phyloP scores from a whole-genome alignment of 2,113 vertebrate genomes.

The Xiphorhynchus elegans region DNA sequence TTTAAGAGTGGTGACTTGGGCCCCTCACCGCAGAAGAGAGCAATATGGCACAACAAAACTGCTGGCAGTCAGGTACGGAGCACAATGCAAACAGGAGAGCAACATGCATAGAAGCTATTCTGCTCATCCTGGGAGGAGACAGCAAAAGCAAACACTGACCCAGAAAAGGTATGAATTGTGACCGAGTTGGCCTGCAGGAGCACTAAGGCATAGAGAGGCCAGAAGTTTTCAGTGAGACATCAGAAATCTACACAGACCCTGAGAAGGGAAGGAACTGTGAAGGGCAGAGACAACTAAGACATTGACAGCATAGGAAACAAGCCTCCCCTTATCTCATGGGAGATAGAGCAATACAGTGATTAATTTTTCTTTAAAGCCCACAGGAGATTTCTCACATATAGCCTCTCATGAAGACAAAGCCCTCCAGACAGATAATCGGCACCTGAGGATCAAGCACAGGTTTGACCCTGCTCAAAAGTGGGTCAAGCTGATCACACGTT shows the following conservation, averaged over 20 bases:
- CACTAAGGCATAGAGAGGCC: neutral
- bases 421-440: conserved; percentile 37
- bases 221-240: neutral
- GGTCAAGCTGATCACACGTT: conserved; percentile 14
- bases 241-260: neutral
- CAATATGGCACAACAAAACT: neutral
- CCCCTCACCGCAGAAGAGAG: neutral
- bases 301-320: neutral
- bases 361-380: neutral
- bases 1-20: neutral
- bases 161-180: neutral
- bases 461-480: conserved; percentile 18
- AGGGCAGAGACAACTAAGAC: neutral
- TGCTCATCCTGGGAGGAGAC: neutral
- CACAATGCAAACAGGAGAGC: neutral
- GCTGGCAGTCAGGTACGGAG: neutral
- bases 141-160: neutral
- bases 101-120: neutral
- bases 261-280: neutral
- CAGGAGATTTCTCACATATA: neutral
- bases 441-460: neutral
- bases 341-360: neutral
- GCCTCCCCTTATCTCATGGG: neutral
- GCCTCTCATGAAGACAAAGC: neutral
- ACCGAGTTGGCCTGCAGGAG: neutral